Base-by-base conservation (phyloP, 2,113 vertebrate species). In the Nothobranchius kuhntae region DNA sequence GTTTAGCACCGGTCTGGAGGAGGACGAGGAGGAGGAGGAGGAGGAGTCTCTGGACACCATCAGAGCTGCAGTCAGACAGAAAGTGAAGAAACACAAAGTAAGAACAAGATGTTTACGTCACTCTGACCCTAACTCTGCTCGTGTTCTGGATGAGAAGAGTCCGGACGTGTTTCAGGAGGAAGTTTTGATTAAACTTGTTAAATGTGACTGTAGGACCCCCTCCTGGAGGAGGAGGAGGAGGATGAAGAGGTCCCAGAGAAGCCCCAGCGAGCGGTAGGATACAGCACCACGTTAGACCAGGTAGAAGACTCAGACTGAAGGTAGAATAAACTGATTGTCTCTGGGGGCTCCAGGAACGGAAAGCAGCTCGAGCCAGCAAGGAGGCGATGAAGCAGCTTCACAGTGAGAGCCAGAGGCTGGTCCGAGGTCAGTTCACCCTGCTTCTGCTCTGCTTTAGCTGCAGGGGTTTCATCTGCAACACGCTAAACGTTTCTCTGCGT, bases 341-440 rank as follows among this genome's bases (percentile, higher is more conserved):
- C 38, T 36, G 14, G 40, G 4, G 36, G 46, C 74, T 36, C 72
- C 85, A 99, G 96, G 97, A 99, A 87, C 92, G 96, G 68, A 98
- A 95, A 78, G 95, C 97, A 47, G 96, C 97, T 2, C 94, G 90
- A 2, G 92, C 95, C 70, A 96, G 96, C 88, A 98, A 94, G 82
- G 96, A 98, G 78, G 96, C 95, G 0, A 93, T 98, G 84, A 98
- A 95, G 85, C 94, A 95, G 10, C 90, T 99, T 3, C 97, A 99
- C 51, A 98, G 98, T 84, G 98, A 99, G 73, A 95, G 89, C 63
- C 98, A 99, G 83, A 90, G 96, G 60, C 93, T 99, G 61, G 59
- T 99, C 73, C 90, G 97, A 95, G 97, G 98, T 98, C 91, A 91
- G 90, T 61, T 46, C n/a, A 15, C 46, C 12, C 30, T 30, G 30